A percentile compares a stretch with the other conserved stretches of the same genome.
Evolutionary conservation across 2,113 vertebrate species (phyloP).

Genomic region (Alexandromys fortis): DNA sequence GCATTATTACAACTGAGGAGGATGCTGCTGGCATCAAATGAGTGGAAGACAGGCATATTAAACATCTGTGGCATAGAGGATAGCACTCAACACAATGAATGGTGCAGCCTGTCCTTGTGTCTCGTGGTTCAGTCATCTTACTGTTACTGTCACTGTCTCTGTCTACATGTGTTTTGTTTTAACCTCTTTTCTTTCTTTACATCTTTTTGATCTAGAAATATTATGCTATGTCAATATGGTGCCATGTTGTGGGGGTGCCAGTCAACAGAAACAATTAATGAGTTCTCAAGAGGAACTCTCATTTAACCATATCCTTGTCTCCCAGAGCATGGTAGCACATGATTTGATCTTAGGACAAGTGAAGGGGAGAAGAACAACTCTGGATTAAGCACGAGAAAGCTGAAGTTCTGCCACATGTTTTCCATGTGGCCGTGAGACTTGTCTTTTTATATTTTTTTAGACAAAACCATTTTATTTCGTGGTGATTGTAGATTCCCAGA

Average conservation of each 20-base stretch:
- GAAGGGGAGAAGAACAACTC: neutral
- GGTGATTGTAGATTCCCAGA: neutral
- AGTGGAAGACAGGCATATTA: neutral
- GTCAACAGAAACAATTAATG: neutral
- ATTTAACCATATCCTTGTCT: neutral
- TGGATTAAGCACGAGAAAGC: neutral
- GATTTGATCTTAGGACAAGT: neutral
- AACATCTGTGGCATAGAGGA: neutral
- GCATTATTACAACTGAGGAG: neutral
- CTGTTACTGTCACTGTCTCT: neutral
- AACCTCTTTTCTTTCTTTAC: constrained; percentile 32
- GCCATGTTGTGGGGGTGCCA: neutral
- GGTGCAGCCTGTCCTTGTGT: neutral
- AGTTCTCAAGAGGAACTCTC: neutral
- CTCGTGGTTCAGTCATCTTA: neutral
- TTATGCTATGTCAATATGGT: neutral
- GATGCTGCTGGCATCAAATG: neutral
- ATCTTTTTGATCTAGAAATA: constrained; percentile 58
- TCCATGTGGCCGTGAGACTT: neutral
- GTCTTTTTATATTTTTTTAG: neutral
- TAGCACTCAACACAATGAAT: neutral
- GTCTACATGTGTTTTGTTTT: constrained; percentile 59
- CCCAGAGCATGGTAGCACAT: neutral
- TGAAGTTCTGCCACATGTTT: neutral
- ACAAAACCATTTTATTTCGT: neutral